Base-by-base conservation (phyloP, 2,888 invertebrate species). In the Gerris lacustris region DNA sequence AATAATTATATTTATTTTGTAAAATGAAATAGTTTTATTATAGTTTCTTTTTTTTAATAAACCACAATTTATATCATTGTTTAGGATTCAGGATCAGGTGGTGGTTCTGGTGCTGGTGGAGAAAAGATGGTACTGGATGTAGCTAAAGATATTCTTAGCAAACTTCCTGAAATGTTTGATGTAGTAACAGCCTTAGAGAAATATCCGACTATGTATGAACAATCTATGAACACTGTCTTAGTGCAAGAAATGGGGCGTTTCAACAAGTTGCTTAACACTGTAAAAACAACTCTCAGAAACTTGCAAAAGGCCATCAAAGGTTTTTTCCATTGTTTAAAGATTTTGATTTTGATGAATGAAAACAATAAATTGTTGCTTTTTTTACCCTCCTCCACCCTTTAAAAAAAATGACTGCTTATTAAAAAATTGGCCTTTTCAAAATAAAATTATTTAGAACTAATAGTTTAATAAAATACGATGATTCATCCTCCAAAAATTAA, bases 151-250 rank as follows among this genome's bases (percentile, higher is more conserved):
- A 88, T 92, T 69, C 80, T 91, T 5, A 78, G 78, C 0, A 81
- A 84, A n/a, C 76, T 90, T 71, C 90, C 90, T 0, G 72, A 78
- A 6, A 74, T 79, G 0, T 75, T 80, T 0, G 76, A 76, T 67
- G 69, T 74, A 15, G 84, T 90, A 44, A 81, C 87, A 76, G 79
- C 86, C 11, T 81, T 81, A 0, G 75, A 77, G 47, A 86, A 89
- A 73, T 94, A 91, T 80, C 93, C 94, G 0, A 91, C 94, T 0
- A 82, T 87, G 66, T 94, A 94, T 79, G 89, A 90, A 77, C 93
- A 94, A 81, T 94, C 93, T 0, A 84, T 95, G 80, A 94, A 94
- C 80, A 94, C 94, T 0, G 94, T 95, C 11, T 82, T 95, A 9
- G 85, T 88, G 4, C 94, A 95, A 80, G 94, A 95, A 81, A 88